Conservation (phyloP, 2,888 invertebrate genomes). For the Xestobium rufovillosum region DNA sequence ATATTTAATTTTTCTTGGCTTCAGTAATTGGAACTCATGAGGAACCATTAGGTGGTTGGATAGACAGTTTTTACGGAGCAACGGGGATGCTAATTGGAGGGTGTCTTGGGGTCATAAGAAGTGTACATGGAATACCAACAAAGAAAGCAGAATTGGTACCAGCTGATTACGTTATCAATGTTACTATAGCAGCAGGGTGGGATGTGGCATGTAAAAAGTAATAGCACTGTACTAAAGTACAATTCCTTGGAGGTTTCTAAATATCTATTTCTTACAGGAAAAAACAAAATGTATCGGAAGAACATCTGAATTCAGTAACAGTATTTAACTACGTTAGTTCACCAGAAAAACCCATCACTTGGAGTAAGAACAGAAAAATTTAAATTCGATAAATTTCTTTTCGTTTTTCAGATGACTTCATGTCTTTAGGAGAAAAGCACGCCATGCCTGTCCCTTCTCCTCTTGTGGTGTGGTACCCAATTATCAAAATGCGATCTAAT, state of each 20-base stretch:
- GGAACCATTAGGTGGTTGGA: constrained; percentile 49
- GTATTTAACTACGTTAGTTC: not conserved
- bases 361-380: not conserved
- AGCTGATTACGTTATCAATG: constrained; percentile 57
- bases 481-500: constrained; percentile 52
- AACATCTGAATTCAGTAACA: too few relatives aligned
- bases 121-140: constrained; percentile 46
- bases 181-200: constrained; percentile 54
- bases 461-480: constrained; percentile 53
- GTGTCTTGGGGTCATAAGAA: constrained; percentile 52
- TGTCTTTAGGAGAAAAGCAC: constrained; percentile 36
- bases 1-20: constrained; percentile 5
- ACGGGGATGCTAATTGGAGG: constrained; percentile 46
- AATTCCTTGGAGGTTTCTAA: too few relatives aligned
- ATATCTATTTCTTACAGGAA: too few relatives aligned
- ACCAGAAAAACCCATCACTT: constrained; percentile 1
- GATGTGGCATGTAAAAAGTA: constrained; percentile 39
- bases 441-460: constrained; percentile 48
- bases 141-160: constrained; percentile 57
- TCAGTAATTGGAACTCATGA: constrained; percentile 32
- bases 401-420: constrained; percentile 42
- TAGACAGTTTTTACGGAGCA: constrained; percentile 59
- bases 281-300: too few relatives aligned
- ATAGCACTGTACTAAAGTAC: not conserved
- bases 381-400: constrained; percentile 1